A percentile compares a stretch with the other conserved stretches of the same genome.
These are phyloP conservation scores for Tenualosa thibaudeaui DNA, from an alignment of 2,797 vertebrate species.

Conservation along the genomic window DNA sequence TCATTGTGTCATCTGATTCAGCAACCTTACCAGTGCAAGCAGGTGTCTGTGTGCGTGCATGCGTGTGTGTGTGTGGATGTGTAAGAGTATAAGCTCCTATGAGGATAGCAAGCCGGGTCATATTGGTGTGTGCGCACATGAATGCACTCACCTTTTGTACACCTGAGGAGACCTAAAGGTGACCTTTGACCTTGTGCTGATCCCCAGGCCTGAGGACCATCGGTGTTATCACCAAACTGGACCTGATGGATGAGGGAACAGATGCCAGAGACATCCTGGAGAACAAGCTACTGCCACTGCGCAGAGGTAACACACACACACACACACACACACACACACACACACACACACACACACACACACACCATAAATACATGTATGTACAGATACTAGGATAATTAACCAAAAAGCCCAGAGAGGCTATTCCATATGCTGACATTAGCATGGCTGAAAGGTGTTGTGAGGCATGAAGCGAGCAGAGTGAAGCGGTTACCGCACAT, in stretches of 20 bases:
- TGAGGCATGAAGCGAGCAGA: too few relatives aligned
- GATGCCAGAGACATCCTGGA: constrained; percentile 92
- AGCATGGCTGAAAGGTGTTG: too few relatives aligned
- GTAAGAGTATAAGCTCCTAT: neutral
- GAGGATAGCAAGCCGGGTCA: neutral
- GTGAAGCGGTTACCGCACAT: too few relatives aligned
- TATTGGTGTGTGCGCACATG: neutral
- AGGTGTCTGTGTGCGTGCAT: neutral
- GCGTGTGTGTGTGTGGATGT: neutral
- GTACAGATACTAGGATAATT: neutral
- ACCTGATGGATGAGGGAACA: constrained; percentile 95
- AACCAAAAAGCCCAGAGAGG: too few relatives aligned
- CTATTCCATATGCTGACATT: too few relatives aligned
- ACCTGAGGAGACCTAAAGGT: neutral
- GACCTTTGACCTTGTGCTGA: neutral
- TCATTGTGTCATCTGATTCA: neutral
- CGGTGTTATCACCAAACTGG: constrained; percentile 94
- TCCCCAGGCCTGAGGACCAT: constrained; percentile 87
- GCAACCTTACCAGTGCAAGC: neutral
- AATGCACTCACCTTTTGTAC: neutral
- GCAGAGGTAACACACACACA: constrained; percentile 77
- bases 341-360: constrained; percentile 15
- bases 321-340: constrained; percentile 11
- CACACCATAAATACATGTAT: neutral
- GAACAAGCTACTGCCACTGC: constrained; percentile 90